A percentile compares a stretch with the other conserved stretches of the same genome.
Conservation (phyloP, 92 coral and sea anemone genomes). For the Parazoanthus darwini region DNA sequence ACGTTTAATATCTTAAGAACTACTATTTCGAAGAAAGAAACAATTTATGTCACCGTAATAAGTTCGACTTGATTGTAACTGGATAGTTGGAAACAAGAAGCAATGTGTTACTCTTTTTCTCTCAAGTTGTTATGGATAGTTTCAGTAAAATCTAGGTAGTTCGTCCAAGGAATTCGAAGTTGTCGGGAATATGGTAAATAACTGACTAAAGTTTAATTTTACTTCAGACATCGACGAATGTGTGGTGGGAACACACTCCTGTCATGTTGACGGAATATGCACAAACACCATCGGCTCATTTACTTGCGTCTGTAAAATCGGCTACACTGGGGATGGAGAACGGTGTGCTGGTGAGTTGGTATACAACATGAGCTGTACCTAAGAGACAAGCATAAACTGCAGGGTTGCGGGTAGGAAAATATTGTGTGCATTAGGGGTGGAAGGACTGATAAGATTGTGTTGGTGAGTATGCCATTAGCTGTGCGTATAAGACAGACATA, state of each 20-base stretch:
- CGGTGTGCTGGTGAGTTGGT: conserved; percentile 6
- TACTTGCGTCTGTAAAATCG: conserved; percentile 2
- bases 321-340: conserved; percentile 6
- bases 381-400: background rate
- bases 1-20: too few relatives aligned
- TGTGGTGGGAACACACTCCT: conserved; percentile 52
- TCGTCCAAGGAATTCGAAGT: background rate
- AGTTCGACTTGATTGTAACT: too few relatives aligned
- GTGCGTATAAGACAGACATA: background rate
- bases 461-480: background rate
- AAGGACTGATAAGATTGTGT: background rate
- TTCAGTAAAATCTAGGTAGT: too few relatives aligned
- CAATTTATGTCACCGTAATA: too few relatives aligned
- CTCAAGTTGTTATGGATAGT: background rate
- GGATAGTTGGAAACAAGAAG: background rate
- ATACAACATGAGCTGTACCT: background rate
- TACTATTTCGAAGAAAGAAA: too few relatives aligned
- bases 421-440: background rate
- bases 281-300: conserved; percentile 73
- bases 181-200: background rate
- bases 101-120: background rate
- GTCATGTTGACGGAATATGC: conserved; percentile 46
- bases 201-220: background rate
- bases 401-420: background rate
- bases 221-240: conserved; percentile 61